These are phyloP conservation scores for Galaxea fascicularis DNA, from an alignment of 92 coral and sea anemone species.

Conservation along the genomic window DNA sequence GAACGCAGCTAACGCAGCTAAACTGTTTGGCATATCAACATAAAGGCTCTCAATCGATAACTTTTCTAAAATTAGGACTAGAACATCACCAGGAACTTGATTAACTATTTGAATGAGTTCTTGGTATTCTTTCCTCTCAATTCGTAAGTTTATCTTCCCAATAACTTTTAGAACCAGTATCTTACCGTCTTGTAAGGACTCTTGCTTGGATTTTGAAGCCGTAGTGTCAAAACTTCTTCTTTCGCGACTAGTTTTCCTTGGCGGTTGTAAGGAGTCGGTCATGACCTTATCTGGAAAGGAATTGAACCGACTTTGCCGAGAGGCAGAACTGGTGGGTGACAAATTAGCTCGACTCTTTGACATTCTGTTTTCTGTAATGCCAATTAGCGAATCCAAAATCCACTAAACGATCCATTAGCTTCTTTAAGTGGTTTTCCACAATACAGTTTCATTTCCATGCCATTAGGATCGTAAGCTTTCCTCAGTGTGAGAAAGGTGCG, in stretches of 20 bases:
- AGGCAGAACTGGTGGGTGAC: conserved; percentile 14
- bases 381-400: not conserved
- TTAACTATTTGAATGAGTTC: conserved; percentile 77
- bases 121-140: conserved; percentile 83
- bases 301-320: conserved; percentile 50
- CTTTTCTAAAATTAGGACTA: conserved; percentile 78
- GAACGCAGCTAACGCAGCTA: conserved; percentile 76
- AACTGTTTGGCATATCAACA: conserved; percentile 86
- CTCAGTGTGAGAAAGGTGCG: not conserved
- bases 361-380: conserved; percentile 28
- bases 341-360: conserved; percentile 29
- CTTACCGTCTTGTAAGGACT: conserved; percentile 75
- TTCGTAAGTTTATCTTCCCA: conserved; percentile 84
- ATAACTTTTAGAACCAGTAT: conserved; percentile 82
- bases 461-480: not conserved
- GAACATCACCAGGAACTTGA: conserved; percentile 92
- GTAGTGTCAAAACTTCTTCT: conserved; percentile 64
- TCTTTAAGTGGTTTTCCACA: not conserved
- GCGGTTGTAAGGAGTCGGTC: conserved; percentile 10
- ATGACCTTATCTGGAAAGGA: conserved; percentile 35
- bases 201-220: conserved; percentile 44
- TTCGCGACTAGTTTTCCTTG: conserved; percentile 27
- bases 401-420: not conserved
- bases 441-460: conserved; percentile 15
- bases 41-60: conserved; percentile 81